These are phyloP conservation scores for Seira ritae DNA, from an alignment of 2,888 invertebrate genomes.

Conservation along the genomic window DNA sequence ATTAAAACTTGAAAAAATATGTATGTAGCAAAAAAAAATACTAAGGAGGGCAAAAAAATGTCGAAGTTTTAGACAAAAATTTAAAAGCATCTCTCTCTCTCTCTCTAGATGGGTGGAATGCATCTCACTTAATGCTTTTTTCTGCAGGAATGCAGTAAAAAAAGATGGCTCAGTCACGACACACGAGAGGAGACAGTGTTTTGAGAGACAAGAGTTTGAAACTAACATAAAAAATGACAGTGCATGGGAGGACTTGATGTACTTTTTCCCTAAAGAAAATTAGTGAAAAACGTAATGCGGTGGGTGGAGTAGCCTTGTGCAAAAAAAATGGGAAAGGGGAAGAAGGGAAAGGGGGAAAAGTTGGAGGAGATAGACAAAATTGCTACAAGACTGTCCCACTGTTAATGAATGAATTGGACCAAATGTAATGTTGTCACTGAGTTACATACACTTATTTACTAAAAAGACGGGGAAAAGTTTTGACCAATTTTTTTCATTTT, in stretches of 20 bases:
- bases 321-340: constrained; percentile 48
- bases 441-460: constrained; percentile 40
- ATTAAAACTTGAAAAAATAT: constrained; percentile 5
- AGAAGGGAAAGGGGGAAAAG: no score
- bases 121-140: constrained; percentile 21
- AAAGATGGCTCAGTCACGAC: neutral
- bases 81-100: neutral
- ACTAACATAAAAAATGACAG: constrained; percentile 1
- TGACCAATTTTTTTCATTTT: constrained; percentile 53
- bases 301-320: constrained; percentile 50
- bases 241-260: constrained; percentile 20
- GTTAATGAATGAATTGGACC: constrained; percentile 66
- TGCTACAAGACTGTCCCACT: constrained; percentile 63
- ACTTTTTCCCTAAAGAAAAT: constrained; percentile 45
- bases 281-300: constrained; percentile 62
- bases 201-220: neutral
- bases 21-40: neutral
- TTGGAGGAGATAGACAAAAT: constrained; percentile 60
- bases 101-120: constrained; percentile 28
- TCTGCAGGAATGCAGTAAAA: constrained; percentile 8
- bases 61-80: constrained; percentile 6
- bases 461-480: constrained; percentile 42
- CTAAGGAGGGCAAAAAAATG: neutral
- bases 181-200: neutral
- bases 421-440: constrained; percentile 58